Evolutionary conservation across 2,888 invertebrate genomes (phyloP).

Genomic region (Pyrgus malvae): DNA sequence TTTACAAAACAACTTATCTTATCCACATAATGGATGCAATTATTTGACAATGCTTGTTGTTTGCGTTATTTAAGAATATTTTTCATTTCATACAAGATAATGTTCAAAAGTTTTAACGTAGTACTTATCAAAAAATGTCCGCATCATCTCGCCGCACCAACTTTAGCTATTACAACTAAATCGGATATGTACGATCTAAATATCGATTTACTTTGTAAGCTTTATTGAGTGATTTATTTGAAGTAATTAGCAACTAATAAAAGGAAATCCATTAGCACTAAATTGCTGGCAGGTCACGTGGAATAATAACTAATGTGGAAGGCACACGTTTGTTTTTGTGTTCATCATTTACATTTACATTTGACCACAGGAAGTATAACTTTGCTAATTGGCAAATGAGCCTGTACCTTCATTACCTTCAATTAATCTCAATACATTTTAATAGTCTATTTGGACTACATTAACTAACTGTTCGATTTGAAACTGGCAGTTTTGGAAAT

Average conservation of each 20-base stretch:
- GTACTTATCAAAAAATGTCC: too few species aligned
- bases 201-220: too few species aligned
- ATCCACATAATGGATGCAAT: too few species aligned
- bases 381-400: conserved; percentile 1
- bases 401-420: neutral
- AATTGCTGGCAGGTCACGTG: conserved; percentile 6
- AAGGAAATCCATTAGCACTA: conserved; percentile 20
- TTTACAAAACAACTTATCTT: too few species aligned
- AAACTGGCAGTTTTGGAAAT: too few species aligned
- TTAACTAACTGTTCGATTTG: neutral
- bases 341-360: neutral
- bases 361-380: neutral
- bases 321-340: neutral
- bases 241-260: conserved; percentile 5
- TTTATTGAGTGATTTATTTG: conserved; percentile 2
- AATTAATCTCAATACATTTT: conserved; percentile 7
- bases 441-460: neutral
- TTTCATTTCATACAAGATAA: too few species aligned
- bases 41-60: too few species aligned
- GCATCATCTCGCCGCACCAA: too few species aligned
- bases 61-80: too few species aligned
- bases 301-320: neutral
- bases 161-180: too few species aligned
- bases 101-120: too few species aligned
- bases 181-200: too few species aligned